Conservation (phyloP, 2,888 invertebrate genomes). For the Mythimna impura region DNA sequence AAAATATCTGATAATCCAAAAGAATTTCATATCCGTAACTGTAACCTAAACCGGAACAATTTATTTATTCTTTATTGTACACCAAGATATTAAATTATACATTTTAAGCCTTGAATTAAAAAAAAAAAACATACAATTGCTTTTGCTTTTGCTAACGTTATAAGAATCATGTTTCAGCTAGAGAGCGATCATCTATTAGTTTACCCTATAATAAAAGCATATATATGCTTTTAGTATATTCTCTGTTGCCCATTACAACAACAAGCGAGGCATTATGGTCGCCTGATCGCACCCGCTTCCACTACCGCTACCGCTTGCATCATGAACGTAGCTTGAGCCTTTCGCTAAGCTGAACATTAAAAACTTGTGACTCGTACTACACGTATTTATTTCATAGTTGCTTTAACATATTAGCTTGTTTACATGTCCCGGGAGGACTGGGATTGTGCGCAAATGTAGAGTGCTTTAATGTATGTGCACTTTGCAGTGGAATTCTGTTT, state of each 20-base stretch:
- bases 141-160: too few species aligned
- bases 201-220: neutral
- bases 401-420: slow-evolving; percentile 48
- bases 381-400: slow-evolving; percentile 48
- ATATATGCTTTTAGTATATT: too few species aligned
- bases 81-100: too few species aligned
- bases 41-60: too few species aligned
- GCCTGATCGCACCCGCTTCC: neutral
- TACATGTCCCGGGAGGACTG: slow-evolving; percentile 28
- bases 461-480: slow-evolving; percentile 23
- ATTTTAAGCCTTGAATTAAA: too few species aligned
- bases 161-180: too few species aligned
- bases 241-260: too few species aligned
- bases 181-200: neutral
- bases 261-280: too few species aligned
- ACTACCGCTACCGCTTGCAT: neutral
- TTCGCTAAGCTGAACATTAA: slow-evolving; percentile 43
- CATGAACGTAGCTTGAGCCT: neutral
- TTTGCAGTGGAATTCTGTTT: slow-evolving; percentile 13
- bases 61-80: too few species aligned
- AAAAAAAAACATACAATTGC: too few species aligned
- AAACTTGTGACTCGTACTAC: slow-evolving; percentile 37
- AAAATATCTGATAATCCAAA: too few species aligned
- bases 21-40: too few species aligned
- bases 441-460: slow-evolving; percentile 24